Evolutionary conservation across 2,888 invertebrate genomes (phyloP).

Genomic region (Diarsia brunnea): DNA sequence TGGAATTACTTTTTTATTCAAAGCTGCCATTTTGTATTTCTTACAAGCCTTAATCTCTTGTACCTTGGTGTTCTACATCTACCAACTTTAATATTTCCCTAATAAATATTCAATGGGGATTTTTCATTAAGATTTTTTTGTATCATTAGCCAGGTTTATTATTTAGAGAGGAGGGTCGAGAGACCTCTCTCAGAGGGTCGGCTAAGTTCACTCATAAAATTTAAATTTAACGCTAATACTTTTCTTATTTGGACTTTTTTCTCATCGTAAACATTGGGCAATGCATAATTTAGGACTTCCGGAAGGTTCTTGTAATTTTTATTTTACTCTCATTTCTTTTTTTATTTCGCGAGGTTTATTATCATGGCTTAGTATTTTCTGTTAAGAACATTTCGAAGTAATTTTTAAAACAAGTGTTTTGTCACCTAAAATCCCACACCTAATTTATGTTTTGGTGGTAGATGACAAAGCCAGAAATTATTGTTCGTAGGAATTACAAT

Average conservation of each 20-base stretch:
- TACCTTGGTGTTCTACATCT: constrained; percentile 64
- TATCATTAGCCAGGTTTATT: constrained; percentile 82
- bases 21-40: constrained; percentile 47
- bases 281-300: constrained; percentile 63
- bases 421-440: not conserved
- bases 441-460: not conserved
- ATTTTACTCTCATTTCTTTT: constrained; percentile 34
- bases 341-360: constrained; percentile 30
- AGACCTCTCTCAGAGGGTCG: constrained; percentile 63
- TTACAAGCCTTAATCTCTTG: constrained; percentile 61
- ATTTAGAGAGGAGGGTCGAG: constrained; percentile 75
- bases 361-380: not conserved
- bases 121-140: constrained; percentile 74
- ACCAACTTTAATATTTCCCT: constrained; percentile 65
- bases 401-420: not conserved
- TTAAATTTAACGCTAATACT: constrained; percentile 77
- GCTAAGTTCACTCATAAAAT: constrained; percentile 77
- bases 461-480: not conserved
- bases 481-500: not conserved
- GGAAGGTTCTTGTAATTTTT: constrained; percentile 41
- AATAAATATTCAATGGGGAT: constrained; percentile 71
- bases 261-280: constrained; percentile 64
- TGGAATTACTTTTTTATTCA: constrained; percentile 54
- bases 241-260: constrained; percentile 68
- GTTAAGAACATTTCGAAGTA: not conserved